Conservation (phyloP, 2,888 invertebrate genomes). For the Serrognathus titanus region DNA sequence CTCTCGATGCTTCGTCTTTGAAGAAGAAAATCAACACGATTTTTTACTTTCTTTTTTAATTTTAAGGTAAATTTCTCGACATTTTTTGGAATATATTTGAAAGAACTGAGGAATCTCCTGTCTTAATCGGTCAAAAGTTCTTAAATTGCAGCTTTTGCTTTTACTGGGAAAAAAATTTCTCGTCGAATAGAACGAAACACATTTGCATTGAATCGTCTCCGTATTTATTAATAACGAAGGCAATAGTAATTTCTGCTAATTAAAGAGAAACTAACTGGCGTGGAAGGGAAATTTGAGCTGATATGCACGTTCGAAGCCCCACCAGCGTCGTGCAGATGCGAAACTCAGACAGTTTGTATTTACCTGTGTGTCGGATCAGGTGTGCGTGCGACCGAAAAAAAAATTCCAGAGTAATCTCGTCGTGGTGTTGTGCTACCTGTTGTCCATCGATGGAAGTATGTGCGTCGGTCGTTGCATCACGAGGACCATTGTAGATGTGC, state of each 20-base stretch:
- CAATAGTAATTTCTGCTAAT: background rate
- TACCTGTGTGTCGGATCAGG: slow-evolving; percentile 16
- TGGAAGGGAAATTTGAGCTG: slow-evolving; percentile 2
- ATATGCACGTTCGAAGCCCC: slow-evolving; percentile 13
- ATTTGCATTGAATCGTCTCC: no score
- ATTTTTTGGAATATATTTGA: no score
- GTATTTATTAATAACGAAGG: no score
- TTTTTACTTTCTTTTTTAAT: no score
- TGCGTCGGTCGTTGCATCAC: slow-evolving; percentile 20
- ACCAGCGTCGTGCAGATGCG: slow-evolving; percentile 12
- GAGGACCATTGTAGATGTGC: slow-evolving; percentile 23
- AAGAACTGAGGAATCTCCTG: no score
- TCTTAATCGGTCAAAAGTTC: no score
- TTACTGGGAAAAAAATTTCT: no score
- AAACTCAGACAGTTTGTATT: slow-evolving; percentile 16
- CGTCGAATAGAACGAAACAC: no score
- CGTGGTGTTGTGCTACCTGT: background rate
- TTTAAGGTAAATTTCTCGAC: no score
- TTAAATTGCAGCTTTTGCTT: no score
- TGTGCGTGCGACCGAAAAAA: slow-evolving; percentile 10
- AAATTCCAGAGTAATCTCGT: background rate
- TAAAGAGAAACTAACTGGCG: background rate
- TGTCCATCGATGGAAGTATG: slow-evolving; percentile 1
- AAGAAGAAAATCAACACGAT: no score
- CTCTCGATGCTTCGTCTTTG: no score